Evolutionary conservation across 2,113 vertebrate species (phyloP).

Genomic region (Plestiodon gilberti): DNA sequence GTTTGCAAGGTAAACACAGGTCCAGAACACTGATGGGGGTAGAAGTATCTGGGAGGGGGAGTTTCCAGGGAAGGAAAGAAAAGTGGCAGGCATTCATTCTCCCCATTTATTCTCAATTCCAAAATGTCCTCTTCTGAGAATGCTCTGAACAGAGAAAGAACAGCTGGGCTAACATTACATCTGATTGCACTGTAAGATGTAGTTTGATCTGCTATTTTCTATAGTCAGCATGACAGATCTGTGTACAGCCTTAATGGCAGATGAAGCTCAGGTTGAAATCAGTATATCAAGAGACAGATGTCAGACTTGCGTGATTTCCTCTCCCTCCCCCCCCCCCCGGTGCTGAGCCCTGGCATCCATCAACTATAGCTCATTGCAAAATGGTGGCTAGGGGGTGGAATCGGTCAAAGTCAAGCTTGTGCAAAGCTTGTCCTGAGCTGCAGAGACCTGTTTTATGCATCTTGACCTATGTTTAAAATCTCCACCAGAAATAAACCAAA

Average conservation of each 20-base stretch:
- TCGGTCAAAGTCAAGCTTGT: neutral
- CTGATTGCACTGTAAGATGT: no score
- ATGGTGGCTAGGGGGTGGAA: no score
- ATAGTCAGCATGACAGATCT: neutral
- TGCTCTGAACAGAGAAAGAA: neutral
- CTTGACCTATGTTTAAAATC: no score
- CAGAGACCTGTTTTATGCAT: no score
- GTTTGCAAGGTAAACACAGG: neutral
- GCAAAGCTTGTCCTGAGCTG: no score
- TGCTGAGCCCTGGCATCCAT: no score
- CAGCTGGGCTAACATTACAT: neutral
- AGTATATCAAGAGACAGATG: no score
- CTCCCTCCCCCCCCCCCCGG: no score
- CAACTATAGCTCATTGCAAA: no score
- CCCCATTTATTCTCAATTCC: neutral
- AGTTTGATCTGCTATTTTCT: neutral
- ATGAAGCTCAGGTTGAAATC: neutral
- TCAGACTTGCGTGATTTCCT: no score
- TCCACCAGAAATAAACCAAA: no score
- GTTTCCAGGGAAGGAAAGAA: neutral
- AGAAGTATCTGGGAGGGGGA: neutral
- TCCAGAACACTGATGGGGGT: neutral
- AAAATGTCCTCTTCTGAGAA: neutral
- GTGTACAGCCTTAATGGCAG: neutral
- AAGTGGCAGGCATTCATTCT: neutral